Percentiles rank a stretch among this genome's conserved stretches.
These are phyloP conservation scores for Campylomormyrus numenius DNA, from an alignment of 2,113 vertebrate species.

Conservation along the genomic window DNA sequence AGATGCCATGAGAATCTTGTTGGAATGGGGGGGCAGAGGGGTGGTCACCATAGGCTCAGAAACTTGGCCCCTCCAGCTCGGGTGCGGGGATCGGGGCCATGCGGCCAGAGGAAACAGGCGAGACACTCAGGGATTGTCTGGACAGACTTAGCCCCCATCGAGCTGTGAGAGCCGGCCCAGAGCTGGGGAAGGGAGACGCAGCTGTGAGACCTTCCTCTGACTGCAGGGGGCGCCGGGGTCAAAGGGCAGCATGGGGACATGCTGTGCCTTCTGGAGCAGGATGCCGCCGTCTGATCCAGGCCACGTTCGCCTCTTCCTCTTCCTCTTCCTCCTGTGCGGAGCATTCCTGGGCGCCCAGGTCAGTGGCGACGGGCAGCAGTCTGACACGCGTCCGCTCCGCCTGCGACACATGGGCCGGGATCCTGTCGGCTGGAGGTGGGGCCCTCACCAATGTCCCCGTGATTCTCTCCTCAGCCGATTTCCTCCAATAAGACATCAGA, in stretches of 20 bases:
- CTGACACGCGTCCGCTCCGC: not conserved
- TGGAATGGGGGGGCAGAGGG: not conserved
- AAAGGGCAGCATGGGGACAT: not conserved
- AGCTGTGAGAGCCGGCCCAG: not conserved
- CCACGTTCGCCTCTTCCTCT: not conserved
- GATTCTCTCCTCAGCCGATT: not conserved
- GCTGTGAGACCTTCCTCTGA: not conserved
- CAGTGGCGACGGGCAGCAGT: not conserved
- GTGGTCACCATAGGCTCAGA: constrained; percentile 1
- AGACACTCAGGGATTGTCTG: constrained; percentile 13
- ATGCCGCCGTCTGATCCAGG: not conserved
- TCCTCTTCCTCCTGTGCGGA: not conserved
- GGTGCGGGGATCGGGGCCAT: not conserved
- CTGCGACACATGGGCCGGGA: not conserved
- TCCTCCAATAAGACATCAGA: not conserved
- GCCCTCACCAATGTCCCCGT: not conserved
- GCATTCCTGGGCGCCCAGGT: not conserved
- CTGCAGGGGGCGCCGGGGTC: not conserved
- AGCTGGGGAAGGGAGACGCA: not conserved
- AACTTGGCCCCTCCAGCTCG: not conserved
- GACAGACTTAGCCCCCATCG: constrained; percentile 8
- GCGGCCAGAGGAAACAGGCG: constrained; percentile 15
- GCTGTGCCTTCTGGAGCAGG: not conserved
- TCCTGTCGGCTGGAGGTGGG: not conserved
- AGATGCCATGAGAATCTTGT: not conserved